A percentile compares a stretch with the other conserved stretches of the same genome.
phyloP scores from a whole-genome alignment of 1,140 invertebrate species.

The Lepidurus arcticus region DNA sequence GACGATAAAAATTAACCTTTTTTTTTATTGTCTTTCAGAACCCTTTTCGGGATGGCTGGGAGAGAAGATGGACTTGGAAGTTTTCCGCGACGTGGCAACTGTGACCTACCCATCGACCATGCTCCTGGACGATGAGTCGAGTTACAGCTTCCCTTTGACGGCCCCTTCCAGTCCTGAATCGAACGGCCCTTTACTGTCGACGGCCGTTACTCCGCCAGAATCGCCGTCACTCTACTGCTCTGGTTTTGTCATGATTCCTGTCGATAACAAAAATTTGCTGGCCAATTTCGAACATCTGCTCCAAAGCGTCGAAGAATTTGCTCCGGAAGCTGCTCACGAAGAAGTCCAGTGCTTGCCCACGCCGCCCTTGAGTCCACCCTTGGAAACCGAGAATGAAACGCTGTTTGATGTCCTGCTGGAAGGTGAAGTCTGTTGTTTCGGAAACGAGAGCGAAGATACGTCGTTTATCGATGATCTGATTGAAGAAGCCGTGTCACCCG shows the following conservation, averaged over 20 bases:
- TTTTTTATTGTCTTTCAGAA: slow-evolving; percentile 53
- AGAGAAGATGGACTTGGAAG: slow-evolving; percentile 60
- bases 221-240: neutral
- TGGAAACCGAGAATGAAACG: neutral
- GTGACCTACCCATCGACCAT: slow-evolving; percentile 8
- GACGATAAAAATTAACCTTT: neutral
- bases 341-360: neutral
- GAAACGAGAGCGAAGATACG: neutral
- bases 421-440: neutral
- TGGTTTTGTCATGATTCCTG: slow-evolving; percentile 8
- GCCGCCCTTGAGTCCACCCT: neutral
- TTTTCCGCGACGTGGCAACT: slow-evolving; percentile 56
- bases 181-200: neutral
- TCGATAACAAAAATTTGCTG: slow-evolving; percentile 4
- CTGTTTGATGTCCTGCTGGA: neutral
- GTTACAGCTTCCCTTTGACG: neutral
- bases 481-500: neutral
- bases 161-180: slow-evolving; percentile 25
- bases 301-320: neutral
- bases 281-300: slow-evolving; percentile 13
- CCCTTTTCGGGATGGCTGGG: slow-evolving; percentile 61
- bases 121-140: slow-evolving; percentile 10
- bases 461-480: neutral
- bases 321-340: neutral
- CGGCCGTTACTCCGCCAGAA: neutral